Percentiles rank a stretch among this genome's conserved stretches.
Conservation (phyloP, 1,140 invertebrate species). For the Leptinotarsa lineolata region DNA sequence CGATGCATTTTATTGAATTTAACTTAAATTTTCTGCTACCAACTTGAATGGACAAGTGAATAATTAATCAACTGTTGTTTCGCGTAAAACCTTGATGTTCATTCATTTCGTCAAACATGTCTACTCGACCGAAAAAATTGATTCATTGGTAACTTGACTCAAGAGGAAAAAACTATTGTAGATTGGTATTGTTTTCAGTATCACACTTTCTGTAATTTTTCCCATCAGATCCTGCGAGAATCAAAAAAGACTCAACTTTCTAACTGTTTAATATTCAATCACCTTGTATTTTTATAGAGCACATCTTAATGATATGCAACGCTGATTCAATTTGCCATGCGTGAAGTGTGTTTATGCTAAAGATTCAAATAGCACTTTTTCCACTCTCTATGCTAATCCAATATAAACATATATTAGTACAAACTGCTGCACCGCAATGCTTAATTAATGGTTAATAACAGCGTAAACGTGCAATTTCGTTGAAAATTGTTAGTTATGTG, state of each 20-base stretch:
- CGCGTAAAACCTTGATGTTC: no score
- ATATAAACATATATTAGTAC: constrained; percentile 7
- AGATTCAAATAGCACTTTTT: neutral
- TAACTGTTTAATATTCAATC: neutral
- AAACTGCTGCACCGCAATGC: neutral
- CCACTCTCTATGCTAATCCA: neutral
- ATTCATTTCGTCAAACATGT: no score
- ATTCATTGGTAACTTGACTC: no score
- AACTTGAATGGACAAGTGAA: no score
- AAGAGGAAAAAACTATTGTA: no score
- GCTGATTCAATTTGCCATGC: constrained; percentile 1
- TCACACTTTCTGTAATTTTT: no score
- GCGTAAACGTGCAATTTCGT: neutral
- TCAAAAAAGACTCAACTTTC: neutral
- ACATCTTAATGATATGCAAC: constrained; percentile 4
- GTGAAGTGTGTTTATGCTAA: constrained; percentile 4
- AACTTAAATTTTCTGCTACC: no score
- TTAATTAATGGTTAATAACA: neutral
- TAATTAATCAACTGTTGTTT: no score
- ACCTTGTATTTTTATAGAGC: neutral
- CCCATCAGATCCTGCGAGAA: no score
- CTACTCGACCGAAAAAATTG: no score
- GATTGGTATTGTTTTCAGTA: no score
- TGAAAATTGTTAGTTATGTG: neutral
- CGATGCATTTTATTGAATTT: no score